These are phyloP conservation scores for Antennarius maculatus DNA, from an alignment of 2,797 vertebrate genomes.

Conservation along the genomic window DNA sequence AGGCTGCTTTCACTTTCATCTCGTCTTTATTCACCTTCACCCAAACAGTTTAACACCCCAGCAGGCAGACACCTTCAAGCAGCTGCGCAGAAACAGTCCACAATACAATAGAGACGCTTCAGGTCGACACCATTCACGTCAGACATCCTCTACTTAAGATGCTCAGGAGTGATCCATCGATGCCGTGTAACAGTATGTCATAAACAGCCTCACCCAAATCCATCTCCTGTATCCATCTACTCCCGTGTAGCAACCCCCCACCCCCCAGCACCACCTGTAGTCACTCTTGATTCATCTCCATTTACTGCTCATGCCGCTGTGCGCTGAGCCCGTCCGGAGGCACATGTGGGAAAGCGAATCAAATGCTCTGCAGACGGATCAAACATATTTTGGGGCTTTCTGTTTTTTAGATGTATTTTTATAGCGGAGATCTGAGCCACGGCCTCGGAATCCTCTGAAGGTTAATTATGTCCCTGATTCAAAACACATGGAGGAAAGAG, in stretches of 20 bases:
- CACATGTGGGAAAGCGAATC: slow-evolving; percentile 55
- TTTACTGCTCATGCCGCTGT: neutral
- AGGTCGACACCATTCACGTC: neutral
- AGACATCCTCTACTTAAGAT: neutral
- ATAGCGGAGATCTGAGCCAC: slow-evolving; percentile 70
- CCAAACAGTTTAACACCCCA: slow-evolving; percentile 34
- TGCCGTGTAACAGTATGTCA: neutral
- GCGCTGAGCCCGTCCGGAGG: slow-evolving; percentile 37
- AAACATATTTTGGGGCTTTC: slow-evolving; percentile 61
- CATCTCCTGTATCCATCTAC: neutral
- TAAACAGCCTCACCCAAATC: neutral
- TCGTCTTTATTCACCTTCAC: slow-evolving; percentile 48
- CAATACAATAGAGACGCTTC: no score
- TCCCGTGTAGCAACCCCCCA: neutral
- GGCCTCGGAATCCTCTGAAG: slow-evolving; percentile 79
- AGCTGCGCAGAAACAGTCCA: neutral
- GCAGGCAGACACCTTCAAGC: neutral
- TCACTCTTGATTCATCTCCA: slow-evolving; percentile 9
- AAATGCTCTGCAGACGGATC: slow-evolving; percentile 54
- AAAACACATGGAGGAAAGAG: slow-evolving; percentile 82
- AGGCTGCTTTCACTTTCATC: slow-evolving; percentile 58
- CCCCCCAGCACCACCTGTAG: slow-evolving; percentile 44
- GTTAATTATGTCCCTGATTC: slow-evolving; percentile 83
- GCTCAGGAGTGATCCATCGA: neutral
- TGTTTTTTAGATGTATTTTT: slow-evolving; percentile 78